phyloP scores from a whole-genome alignment of 2,113 vertebrate genomes.

The Hemichromis elongatus region DNA sequence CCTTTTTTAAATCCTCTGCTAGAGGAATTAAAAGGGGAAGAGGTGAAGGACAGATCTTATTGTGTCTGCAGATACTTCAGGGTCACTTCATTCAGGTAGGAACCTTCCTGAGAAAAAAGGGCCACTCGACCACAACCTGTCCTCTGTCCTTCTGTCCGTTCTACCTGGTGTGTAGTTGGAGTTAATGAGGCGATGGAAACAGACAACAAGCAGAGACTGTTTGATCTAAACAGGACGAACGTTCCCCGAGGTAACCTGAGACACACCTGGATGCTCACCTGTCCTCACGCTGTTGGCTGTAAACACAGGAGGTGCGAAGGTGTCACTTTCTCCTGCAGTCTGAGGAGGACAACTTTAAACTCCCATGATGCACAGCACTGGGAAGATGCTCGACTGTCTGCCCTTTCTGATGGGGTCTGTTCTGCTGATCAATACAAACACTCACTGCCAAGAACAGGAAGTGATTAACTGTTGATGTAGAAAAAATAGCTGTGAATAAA shows the following conservation, averaged over 20 bases:
- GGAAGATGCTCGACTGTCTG: background rate
- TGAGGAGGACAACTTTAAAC: background rate
- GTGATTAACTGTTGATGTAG: background rate
- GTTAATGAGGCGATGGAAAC: conserved; percentile 28
- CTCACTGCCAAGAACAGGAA: background rate
- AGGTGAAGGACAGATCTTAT: background rate
- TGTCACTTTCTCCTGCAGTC: conserved; percentile 32
- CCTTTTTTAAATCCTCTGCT: background rate
- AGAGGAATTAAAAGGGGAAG: background rate
- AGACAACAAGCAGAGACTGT: conserved; percentile 37
- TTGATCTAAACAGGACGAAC: conserved; percentile 25
- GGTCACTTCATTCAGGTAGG: background rate
- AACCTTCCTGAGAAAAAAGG: background rate
- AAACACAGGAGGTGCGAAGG: conserved; percentile 14
- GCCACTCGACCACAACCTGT: background rate
- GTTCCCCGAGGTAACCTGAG: conserved; percentile 30
- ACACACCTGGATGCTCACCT: conserved; percentile 47
- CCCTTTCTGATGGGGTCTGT: background rate
- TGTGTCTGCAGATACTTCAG: background rate
- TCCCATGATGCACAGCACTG: background rate
- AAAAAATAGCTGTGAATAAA: background rate
- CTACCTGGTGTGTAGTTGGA: background rate
- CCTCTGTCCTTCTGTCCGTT: background rate
- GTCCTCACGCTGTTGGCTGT: conserved; percentile 27
- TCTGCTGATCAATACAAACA: background rate